phyloP scores from a whole-genome alignment of 2,888 invertebrate genomes.

The Fabriciana adippe region DNA sequence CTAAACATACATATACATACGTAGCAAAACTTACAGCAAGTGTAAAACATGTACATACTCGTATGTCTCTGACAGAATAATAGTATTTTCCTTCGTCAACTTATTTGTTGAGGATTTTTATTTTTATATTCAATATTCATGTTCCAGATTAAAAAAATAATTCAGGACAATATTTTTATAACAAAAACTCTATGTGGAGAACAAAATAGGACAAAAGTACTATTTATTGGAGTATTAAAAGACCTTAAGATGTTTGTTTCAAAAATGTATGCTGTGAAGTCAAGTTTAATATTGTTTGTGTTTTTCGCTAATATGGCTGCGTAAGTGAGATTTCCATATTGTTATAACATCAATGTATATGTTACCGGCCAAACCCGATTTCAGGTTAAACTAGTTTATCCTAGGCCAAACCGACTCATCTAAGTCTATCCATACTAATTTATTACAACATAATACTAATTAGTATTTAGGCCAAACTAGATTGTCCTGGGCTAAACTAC shows the following conservation, averaged over 20 bases:
- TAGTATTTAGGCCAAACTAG: too few species aligned
- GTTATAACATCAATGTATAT: not conserved
- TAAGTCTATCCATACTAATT: too few species aligned
- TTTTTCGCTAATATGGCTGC: slow-evolving; percentile 79
- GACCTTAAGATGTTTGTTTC: slow-evolving; percentile 71
- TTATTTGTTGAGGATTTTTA: not conserved
- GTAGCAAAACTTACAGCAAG: too few species aligned
- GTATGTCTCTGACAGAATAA: too few species aligned
- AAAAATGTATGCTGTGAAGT: slow-evolving; percentile 66
- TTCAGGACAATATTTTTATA: slow-evolving; percentile 66
- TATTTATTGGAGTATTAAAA: slow-evolving; percentile 67
- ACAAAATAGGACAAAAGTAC: slow-evolving; percentile 61
- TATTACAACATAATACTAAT: too few species aligned
- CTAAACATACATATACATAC: too few species aligned
- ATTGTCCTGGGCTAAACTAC: too few species aligned
- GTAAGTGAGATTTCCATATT: slow-evolving; percentile 55
- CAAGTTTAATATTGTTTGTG: slow-evolving; percentile 67
- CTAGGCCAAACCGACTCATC: too few species aligned
- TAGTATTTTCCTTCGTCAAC: too few species aligned
- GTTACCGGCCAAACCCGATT: too few species aligned
- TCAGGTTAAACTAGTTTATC: too few species aligned
- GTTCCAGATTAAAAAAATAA: slow-evolving; percentile 67
- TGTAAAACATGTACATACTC: too few species aligned
- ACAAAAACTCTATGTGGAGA: slow-evolving; percentile 59
- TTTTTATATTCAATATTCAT: not conserved